Evolutionary conservation across 2,113 vertebrate genomes (phyloP), one percentile per base, ranked within the genome.

Genomic region (Odobenus rosmarus): DNA sequence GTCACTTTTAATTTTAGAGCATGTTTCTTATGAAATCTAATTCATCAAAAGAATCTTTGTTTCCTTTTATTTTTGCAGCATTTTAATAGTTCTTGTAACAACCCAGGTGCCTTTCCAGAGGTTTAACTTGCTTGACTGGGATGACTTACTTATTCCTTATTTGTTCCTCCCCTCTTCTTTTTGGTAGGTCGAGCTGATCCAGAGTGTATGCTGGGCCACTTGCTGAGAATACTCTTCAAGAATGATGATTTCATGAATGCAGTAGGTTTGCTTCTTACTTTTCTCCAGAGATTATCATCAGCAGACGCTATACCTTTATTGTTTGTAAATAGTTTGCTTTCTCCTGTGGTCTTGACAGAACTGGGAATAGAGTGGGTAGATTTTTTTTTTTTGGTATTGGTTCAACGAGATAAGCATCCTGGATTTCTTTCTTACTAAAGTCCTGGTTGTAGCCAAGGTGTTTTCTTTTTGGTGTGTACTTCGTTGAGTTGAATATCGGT

Each of bases 221-320:
- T 99, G 46, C 99, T 99, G 97, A 99, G 99, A 98, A 99, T 99
- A 98, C 99, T 99, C 76, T 99, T 99, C 98, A 99, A 99, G 99
- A 99, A 99, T 53, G 99, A 99, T 97, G 99, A 99, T 98, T 99
- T 99, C 98, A 99, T 99, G 99, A 99, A 99, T 82, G 99, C 99
- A 94, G 99, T 99, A 99, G 98, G 99, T 99, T 98, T 98, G 55
- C 80, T 88, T 74, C 33, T 90, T 97, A n/a, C 82, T 88, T 96
- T 95, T 90, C 53, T 90, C 19, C 18, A 79, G 93, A 74, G 71
- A 84, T 93, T 97, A 23, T 95, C 74, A 71, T 51, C 39, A 88
- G 5, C 28, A n/a, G 71, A 71, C 97, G 18, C 33, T 89, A 42
- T 0, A 85, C 42, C 57, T 93, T 93, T 55, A 71, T 42, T 83